Percentiles rank a stretch among this genome's conserved stretches.
phyloP scores from a whole-genome alignment of 1,140 invertebrate genomes.

The Drosophila kohkoa region DNA sequence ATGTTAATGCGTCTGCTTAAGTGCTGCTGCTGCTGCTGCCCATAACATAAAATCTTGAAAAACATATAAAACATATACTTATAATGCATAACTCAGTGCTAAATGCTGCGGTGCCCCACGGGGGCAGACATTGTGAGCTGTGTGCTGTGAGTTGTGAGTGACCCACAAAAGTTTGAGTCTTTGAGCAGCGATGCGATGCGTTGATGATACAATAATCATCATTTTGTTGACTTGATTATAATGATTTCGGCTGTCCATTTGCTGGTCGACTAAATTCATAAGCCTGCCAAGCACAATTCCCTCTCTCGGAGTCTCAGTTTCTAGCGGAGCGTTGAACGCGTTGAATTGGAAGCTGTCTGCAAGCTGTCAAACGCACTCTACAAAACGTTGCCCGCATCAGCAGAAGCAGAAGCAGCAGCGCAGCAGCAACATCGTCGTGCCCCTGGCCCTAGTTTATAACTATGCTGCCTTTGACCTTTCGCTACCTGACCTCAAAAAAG shows the following conservation, averaged over 20 bases:
- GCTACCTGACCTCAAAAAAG: constrained; percentile 31
- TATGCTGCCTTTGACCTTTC: constrained; percentile 47
- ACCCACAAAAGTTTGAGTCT: constrained; percentile 24
- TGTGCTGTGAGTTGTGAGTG: constrained; percentile 11
- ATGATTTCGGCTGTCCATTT: constrained; percentile 33
- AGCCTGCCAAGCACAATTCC: constrained; percentile 48
- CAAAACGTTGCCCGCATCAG: constrained; percentile 30
- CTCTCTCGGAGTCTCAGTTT: background rate
- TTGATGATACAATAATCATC: constrained; percentile 43
- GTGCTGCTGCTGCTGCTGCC: constrained; percentile 11
- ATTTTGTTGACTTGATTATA: constrained; percentile 52
- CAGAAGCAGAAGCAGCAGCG: background rate
- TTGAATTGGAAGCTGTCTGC: constrained; percentile 77
- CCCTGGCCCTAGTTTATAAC: constrained; percentile 34
- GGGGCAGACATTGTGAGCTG: background rate
- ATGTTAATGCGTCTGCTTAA: constrained; percentile 67
- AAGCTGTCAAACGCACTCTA: constrained; percentile 60
- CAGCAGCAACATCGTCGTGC: constrained; percentile 2
- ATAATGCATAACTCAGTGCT: constrained; percentile 56
- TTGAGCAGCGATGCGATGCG: constrained; percentile 8
- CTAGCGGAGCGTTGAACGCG: constrained; percentile 49
- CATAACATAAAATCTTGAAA: constrained; percentile 9
- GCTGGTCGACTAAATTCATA: constrained; percentile 33
- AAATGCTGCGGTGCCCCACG: constrained; percentile 49
- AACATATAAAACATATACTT: constrained; percentile 27